Evolutionary conservation across 2,888 invertebrate species (phyloP).

Genomic region (Erebia aethiops): DNA sequence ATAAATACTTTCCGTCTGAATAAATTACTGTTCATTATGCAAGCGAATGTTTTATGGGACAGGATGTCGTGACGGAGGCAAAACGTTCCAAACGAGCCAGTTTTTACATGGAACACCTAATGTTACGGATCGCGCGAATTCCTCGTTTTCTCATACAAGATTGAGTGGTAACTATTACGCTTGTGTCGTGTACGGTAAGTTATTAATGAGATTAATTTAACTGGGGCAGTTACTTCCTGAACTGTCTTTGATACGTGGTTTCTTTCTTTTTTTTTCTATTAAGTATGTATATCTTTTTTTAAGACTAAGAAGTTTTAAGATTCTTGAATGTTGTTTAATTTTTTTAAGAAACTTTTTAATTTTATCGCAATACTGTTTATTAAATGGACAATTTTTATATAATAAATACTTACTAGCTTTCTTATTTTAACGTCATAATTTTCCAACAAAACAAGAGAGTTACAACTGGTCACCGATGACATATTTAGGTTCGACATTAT

Average conservation of each 20-base stretch:
- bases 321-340: too few species aligned
- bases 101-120: conserved; percentile 37
- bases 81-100: conserved; percentile 48
- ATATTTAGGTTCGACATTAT: too few species aligned
- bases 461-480: too few species aligned
- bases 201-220: conserved; percentile 18
- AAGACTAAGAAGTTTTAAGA: too few species aligned
- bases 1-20: conserved; percentile 40
- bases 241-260: not conserved
- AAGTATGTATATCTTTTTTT: too few species aligned
- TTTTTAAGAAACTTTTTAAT: too few species aligned
- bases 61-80: conserved; percentile 75
- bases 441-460: too few species aligned
- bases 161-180: conserved; percentile 38
- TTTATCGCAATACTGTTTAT: too few species aligned
- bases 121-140: conserved; percentile 37
- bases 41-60: conserved; percentile 71
- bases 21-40: conserved; percentile 50
- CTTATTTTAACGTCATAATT: too few species aligned
- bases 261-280: too few species aligned
- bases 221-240: not conserved
- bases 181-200: conserved; percentile 10
- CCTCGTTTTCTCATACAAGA: conserved; percentile 34
- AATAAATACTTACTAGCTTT: too few species aligned
- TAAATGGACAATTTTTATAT: too few species aligned